phyloP scores from a whole-genome alignment of 37 sponge, comb jelly and placozoan genomes.

The Crambe crambe region DNA sequence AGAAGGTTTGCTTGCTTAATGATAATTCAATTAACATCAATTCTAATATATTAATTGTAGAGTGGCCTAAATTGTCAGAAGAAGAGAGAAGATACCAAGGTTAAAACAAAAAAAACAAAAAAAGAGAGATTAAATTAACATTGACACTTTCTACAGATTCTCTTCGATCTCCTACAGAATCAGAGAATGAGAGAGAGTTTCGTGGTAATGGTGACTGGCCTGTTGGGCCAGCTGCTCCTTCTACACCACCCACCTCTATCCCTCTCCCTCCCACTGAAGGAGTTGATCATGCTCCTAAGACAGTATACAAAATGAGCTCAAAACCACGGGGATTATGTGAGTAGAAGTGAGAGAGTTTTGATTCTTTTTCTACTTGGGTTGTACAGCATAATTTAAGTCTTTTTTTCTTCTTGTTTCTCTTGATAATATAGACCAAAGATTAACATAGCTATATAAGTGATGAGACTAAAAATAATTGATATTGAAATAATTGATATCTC shows the following conservation, averaged over 20 bases:
- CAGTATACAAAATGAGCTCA: conserved; percentile 63
- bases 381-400: too few species aligned
- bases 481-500: too few species aligned
- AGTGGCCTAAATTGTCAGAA: neutral
- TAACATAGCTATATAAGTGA: neutral
- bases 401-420: neutral
- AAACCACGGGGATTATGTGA: conserved; percentile 64
- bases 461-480: too few species aligned
- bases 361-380: too few species aligned
- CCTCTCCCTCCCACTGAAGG: conserved; percentile 20
- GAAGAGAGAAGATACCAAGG: neutral
- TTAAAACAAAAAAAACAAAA: neutral
- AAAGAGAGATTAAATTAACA: neutral
- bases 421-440: neutral
- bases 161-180: neutral
- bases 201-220: conserved; percentile 55
- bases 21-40: neutral
- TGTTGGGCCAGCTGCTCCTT: neutral
- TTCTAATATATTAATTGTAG: neutral
- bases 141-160: neutral
- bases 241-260: neutral
- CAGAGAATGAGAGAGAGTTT: conserved; percentile 1
- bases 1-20: conserved; percentile 14
- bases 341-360: neutral
- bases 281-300: conserved; percentile 27